phyloP scores from a whole-genome alignment of 2,797 vertebrate genomes.

The Periophthalmus magnuspinnatus region DNA sequence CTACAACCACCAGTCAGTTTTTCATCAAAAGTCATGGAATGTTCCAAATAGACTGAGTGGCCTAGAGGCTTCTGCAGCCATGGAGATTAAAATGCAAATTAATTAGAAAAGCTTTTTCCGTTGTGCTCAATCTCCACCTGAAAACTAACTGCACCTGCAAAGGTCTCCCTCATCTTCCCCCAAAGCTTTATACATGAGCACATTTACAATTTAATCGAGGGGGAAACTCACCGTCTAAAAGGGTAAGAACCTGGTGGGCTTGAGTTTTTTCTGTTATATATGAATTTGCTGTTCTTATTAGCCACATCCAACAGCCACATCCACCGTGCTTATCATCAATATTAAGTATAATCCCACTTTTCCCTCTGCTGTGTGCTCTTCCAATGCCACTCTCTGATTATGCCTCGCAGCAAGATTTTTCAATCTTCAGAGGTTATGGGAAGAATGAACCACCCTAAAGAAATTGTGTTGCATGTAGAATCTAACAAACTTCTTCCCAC shows the following conservation, averaged over 20 bases:
- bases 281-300: conserved; percentile 2
- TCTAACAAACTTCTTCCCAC: conserved; percentile 14
- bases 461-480: conserved; percentile 36
- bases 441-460: conserved; percentile 23
- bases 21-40: conserved; percentile 40
- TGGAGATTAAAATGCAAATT: conserved; percentile 55
- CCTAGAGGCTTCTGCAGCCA: conserved; percentile 31
- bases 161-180: conserved; percentile 29
- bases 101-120: conserved; percentile 41
- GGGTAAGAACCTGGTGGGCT: conserved; percentile 28
- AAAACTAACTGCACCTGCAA: conserved; percentile 28
- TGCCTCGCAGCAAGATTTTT: no score
- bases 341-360: neutral
- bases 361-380: neutral
- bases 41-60: conserved; percentile 40
- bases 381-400: neutral
- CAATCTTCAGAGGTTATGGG: conserved; percentile 12
- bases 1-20: conserved; percentile 10
- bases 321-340: neutral
- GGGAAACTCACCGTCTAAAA: conserved; percentile 41
- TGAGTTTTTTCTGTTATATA: conserved; percentile 35
- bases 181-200: conserved; percentile 1
- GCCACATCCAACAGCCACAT: conserved; percentile 12
- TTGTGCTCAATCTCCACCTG: conserved; percentile 35
- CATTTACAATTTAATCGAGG: conserved; percentile 39